Base-by-base conservation (phyloP, 2,797 vertebrate species). In the Lagorchestes hirsutus region DNA sequence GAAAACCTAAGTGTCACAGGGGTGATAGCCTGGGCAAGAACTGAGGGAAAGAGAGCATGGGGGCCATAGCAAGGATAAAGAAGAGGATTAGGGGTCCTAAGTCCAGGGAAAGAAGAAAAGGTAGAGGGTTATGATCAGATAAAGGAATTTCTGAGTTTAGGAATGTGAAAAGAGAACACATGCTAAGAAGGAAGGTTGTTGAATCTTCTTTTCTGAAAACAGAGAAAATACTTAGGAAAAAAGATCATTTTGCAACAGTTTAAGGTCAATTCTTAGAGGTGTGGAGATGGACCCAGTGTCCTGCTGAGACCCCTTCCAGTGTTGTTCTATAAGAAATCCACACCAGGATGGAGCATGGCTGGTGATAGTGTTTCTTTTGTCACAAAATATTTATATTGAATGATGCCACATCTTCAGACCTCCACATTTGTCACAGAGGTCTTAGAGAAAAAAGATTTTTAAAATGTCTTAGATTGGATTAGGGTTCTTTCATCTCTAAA, bases 371-470 rank as follows among this genome's bases (percentile, higher is more conserved):
- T 82, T 40, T 46, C 16, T 96, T 95, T 90, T 14, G 95, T n/a
- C 90, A 94, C 54, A 94, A 93, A 50, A 13, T 62, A 92, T 93
- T 90, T 67, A 46, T 56, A 40, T 93, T 93, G 92, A 96, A 93
- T 1, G 90, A 4, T 59, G 31, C 14, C 91, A 22, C 8, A 82
- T 90, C 91, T 93, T 92, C 28, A 97, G 13, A 34, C 40, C 40
- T 87, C 12, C 46, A 1, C 93, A n/a, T 94, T 95, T 56, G 55
- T 56, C 40, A 55, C 40, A 94, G 24, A 67, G 94, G 95, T 96
- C 55, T 95, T 95, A 54, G 92, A 74, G n/a, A 92, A 54, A 31
- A 90, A 28, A 82, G 40, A 82, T 46, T 82, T 46, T 46, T 40
- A 22, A 46, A 82, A 46, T 22, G 2, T 82, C 22, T 46, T 82